Evolutionary conservation across 2,888 invertebrate genomes (phyloP).

Genomic region (Caenorhabditis parvicauda): DNA sequence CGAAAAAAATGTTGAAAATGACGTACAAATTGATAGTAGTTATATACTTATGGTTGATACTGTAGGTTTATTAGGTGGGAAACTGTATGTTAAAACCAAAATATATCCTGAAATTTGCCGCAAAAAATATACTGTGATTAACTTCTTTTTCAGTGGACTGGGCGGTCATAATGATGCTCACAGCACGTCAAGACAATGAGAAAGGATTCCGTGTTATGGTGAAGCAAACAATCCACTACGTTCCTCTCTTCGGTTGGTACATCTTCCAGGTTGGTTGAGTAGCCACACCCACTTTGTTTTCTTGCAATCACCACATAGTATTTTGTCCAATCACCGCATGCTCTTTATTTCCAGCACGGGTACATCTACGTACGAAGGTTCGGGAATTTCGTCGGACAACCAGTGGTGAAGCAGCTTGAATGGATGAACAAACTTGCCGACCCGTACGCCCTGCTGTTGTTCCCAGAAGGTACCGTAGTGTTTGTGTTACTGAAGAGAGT

Average conservation of each 20-base stretch:
- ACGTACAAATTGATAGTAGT: too few species aligned
- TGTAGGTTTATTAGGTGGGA: not conserved
- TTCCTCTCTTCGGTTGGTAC: constrained; percentile 60
- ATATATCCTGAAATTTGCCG: too few species aligned
- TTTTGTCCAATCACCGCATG: too few species aligned
- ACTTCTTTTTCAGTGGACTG: constrained; percentile 44
- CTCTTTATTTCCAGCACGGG: constrained; percentile 38
- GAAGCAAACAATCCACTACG: constrained; percentile 53
- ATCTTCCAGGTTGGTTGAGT: constrained; percentile 45
- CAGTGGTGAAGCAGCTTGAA: constrained; percentile 44
- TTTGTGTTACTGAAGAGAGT: not conserved
- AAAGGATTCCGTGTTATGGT: constrained; percentile 51
- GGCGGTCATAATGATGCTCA: constrained; percentile 52
- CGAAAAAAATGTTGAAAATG: too few species aligned
- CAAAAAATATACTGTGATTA: not conserved
- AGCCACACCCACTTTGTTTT: not conserved
- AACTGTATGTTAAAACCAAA: too few species aligned
- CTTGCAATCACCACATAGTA: not conserved
- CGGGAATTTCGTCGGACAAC: constrained; percentile 44
- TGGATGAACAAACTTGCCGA: constrained; percentile 40
- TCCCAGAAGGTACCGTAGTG: constrained; percentile 45
- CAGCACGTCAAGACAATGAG: constrained; percentile 49
- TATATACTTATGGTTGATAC: too few species aligned
- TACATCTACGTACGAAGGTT: constrained; percentile 58
- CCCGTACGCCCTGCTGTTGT: constrained; percentile 54